Conservation (phyloP, 2,888 invertebrate genomes). For the Clepsis dumicolana region DNA sequence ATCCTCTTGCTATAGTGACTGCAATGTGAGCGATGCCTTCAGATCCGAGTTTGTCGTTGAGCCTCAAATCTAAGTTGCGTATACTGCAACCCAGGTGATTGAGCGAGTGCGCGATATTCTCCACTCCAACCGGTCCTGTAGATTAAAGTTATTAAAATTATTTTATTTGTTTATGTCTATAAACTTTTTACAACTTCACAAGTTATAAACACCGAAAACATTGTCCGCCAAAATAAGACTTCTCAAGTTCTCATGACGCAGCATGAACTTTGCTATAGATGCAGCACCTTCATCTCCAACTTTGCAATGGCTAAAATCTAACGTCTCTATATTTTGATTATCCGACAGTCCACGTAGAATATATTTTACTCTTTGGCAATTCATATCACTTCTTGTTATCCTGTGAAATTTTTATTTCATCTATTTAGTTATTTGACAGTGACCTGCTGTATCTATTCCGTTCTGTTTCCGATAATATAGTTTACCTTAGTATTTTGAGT, state of each 20-base stretch:
- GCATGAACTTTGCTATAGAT: constrained; percentile 86
- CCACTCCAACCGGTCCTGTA: constrained; percentile 73
- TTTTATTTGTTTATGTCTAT: too few relatives aligned
- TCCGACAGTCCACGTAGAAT: constrained; percentile 75
- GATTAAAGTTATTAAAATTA: constrained; percentile 6
- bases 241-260: constrained; percentile 76
- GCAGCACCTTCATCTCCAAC: constrained; percentile 87
- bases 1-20: constrained; percentile 79
- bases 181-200: too few relatives aligned
- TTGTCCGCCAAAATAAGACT: constrained; percentile 84
- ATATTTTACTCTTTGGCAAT: constrained; percentile 77
- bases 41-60: constrained; percentile 77
- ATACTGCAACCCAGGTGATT: constrained; percentile 74
- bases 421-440: background rate
- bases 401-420: constrained; percentile 54
- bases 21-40: constrained; percentile 78
- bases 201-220: constrained; percentile 71
- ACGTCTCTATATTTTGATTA: constrained; percentile 75
- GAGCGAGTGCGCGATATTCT: constrained; percentile 73
- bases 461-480: background rate
- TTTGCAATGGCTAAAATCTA: constrained; percentile 89
- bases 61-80: constrained; percentile 72
- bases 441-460: too few relatives aligned
- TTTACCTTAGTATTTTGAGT: constrained; percentile 70
- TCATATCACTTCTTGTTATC: constrained; percentile 78